A percentile compares a stretch with the other conserved stretches of the same genome.
phyloP scores from a whole-genome alignment of 2,113 vertebrate species.

The Daubentonia madagascariensis region DNA sequence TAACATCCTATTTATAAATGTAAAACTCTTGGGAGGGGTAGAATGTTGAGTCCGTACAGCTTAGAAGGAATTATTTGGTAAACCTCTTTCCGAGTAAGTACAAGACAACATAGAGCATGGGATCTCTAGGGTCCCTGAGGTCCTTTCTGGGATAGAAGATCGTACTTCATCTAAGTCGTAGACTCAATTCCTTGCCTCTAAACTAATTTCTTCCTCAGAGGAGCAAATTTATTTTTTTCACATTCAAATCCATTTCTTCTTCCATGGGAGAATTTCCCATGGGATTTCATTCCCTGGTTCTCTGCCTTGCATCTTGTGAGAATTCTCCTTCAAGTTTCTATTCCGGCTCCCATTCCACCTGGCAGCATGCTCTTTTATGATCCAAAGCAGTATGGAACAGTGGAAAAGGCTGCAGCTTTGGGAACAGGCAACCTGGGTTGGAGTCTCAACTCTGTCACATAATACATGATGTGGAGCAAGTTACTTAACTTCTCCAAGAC shows the following conservation, averaged over 20 bases:
- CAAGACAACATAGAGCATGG: neutral
- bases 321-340: slow-evolving; percentile 4
- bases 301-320: neutral
- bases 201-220: neutral
- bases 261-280: neutral
- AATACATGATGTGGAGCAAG: neutral
- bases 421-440: neutral
- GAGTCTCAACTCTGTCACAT: neutral
- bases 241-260: neutral
- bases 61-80: neutral
- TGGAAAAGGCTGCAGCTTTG: neutral
- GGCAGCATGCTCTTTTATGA: neutral
- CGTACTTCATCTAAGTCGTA: neutral
- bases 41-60: neutral
- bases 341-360: neutral
- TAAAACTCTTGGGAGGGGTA: neutral
- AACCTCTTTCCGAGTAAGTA: neutral
- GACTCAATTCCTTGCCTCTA: neutral
- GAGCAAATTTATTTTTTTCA: neutral
- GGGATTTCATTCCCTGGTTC: neutral
- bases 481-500: neutral
- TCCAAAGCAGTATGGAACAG: neutral
- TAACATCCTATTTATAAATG: neutral
- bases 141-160: neutral
- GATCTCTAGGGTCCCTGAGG: neutral